Evolutionary conservation across 2,888 invertebrate species (phyloP).

Genomic region (Nezara viridula): DNA sequence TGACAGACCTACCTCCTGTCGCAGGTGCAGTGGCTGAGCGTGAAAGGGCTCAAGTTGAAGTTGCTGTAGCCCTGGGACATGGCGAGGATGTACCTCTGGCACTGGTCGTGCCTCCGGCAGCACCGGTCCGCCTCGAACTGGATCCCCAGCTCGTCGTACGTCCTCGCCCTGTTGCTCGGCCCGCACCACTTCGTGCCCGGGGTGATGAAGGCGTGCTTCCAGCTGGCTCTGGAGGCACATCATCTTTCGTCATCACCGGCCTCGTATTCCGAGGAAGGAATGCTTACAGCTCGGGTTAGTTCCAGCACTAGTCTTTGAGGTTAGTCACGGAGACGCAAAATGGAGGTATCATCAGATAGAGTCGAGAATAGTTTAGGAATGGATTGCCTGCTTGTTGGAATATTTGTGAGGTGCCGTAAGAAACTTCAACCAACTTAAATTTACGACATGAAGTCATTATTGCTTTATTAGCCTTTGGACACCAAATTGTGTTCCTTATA

Average conservation of each 20-base stretch:
- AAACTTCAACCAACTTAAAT: not conserved
- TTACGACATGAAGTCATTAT: not conserved
- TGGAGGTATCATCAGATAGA: not conserved
- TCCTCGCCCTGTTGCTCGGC: constrained; percentile 73
- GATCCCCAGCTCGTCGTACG: constrained; percentile 76
- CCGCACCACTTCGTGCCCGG: constrained; percentile 86
- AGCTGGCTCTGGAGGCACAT: not conserved
- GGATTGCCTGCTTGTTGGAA: not conserved
- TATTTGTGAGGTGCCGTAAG: not conserved
- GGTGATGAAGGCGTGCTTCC: constrained; percentile 68
- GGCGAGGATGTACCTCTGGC: constrained; percentile 76
- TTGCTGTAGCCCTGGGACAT: constrained; percentile 75
- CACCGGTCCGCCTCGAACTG: constrained; percentile 77
- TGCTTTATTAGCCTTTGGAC: not conserved
- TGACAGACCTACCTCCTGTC: constrained; percentile 79
- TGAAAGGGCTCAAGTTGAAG: constrained; percentile 80
- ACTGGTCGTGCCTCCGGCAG: constrained; percentile 82
- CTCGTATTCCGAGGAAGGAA: not conserved
- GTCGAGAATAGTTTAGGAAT: not conserved
- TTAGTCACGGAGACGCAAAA: not conserved
- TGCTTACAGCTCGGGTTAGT: constrained; percentile 24
- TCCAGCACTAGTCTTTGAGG: not conserved
- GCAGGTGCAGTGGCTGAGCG: constrained; percentile 82
- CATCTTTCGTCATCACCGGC: not conserved
- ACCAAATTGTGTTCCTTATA: not conserved